These are phyloP conservation scores for Neria commutata DNA, from an alignment of 2,888 invertebrate species.

Conservation along the genomic window DNA sequence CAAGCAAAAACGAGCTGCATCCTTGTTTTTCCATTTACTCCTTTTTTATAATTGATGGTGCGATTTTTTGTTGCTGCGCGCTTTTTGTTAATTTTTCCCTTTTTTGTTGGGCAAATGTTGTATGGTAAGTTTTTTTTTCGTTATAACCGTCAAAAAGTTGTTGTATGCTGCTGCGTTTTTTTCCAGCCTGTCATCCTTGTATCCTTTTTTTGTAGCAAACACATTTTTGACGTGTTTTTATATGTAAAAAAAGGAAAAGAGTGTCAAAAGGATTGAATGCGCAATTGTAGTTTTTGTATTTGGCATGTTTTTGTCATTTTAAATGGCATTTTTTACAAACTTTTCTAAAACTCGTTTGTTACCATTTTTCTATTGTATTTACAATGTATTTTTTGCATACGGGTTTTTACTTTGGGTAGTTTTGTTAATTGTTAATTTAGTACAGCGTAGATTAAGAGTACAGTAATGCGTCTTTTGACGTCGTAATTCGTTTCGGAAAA, in stretches of 20 bases:
- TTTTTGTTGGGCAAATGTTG: conserved; percentile 35
- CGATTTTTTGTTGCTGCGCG: conserved; percentile 22
- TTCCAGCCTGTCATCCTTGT: conserved; percentile 16
- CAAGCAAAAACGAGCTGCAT: too few relatives aligned
- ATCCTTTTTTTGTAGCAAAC: neutral
- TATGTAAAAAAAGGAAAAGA: neutral
- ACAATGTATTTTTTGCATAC: neutral
- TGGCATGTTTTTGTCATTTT: conserved; percentile 23
- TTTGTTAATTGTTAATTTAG: too few relatives aligned
- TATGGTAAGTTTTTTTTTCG: conserved; percentile 45
- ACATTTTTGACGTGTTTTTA: neutral
- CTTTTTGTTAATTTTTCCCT: conserved; percentile 31
- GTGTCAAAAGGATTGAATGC: conserved; percentile 26
- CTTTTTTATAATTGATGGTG: conserved; percentile 14
- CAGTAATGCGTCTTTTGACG: too few relatives aligned
- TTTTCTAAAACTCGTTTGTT: conserved; percentile 14
- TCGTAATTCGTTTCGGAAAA: too few relatives aligned
- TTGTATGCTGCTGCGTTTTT: conserved; percentile 5
- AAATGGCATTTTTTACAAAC: neutral
- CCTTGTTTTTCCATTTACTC: conserved; percentile 44
- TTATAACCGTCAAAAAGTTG: conserved; percentile 11
- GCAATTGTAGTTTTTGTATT: conserved; percentile 34
- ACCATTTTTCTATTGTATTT: conserved; percentile 1
- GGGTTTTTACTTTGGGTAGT: too few relatives aligned
- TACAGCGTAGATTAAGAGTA: too few relatives aligned